Base-by-base conservation (phyloP, 2,797 vertebrate species). In the Lagorchestes hirsutus region DNA sequence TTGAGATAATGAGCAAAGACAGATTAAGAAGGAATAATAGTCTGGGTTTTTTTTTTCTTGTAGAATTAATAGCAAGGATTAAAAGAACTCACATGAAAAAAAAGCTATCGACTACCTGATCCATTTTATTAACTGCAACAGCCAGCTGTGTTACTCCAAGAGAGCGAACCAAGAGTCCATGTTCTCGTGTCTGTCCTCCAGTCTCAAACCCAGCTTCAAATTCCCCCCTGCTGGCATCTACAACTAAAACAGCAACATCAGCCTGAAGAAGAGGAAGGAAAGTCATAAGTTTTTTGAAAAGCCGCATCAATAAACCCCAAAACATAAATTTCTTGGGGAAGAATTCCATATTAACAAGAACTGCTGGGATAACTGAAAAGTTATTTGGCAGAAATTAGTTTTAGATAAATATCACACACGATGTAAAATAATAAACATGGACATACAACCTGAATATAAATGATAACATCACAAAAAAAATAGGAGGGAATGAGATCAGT, bases 71-170 rank as follows among this genome's bases (percentile, higher is more conserved):
- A 91, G 34, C 12, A 91, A 55, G 29, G 74, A 87, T 87, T 82
- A 46, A 74, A 97, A 92, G 24, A 27, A 58, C 16, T 67, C 91
- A 90, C 93, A 22, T 27, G 58, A 93, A 92, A 91, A n/a, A n/a
- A 8, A 95, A 96, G 54, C 82, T 92, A 92, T 16, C 22, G 90
- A 9, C 16, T 99, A 99, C 99, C 99, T 99, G 99, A 98, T 99
- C 99, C 99, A 99, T 99, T 98, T 99, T 99, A 99, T 99, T 99
- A 98, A 99, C 99, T 12, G 99, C 99, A 95, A 99, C 99, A 54
- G 99, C 99, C 93, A 99, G 99, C 97, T 99, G 99, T 5, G 99
- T 99, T 97, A 99, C 99, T 52, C 99, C 99, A 12, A 99, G 99
- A 82, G 99, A 99, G 0, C 99, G 99, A 96, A 99, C 99, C 97